A percentile compares a stretch with the other conserved stretches of the same genome.
Evolutionary conservation across 92 coral and sea anemone genomes (phyloP).

Genomic region (Parazoanthus darwini): DNA sequence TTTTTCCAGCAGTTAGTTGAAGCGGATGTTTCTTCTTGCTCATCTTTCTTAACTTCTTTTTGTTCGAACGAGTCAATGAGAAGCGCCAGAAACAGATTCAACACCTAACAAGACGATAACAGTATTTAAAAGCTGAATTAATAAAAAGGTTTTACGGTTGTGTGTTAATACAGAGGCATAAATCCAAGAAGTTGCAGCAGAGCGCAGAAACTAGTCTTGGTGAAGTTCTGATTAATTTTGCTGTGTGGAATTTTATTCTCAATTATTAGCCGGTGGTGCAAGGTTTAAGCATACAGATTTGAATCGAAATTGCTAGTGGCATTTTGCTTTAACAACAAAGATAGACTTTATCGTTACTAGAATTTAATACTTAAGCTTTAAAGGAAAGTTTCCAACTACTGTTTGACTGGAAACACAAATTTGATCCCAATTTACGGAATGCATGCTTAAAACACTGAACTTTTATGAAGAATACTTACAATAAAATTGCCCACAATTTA

Average conservation of each 20-base stretch:
- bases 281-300: too few species aligned
- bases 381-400: too few species aligned
- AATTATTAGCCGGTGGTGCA: too few species aligned
- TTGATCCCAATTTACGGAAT: too few species aligned
- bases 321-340: too few species aligned
- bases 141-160: neutral
- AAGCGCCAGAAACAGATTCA: constrained; percentile 24
- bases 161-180: neutral
- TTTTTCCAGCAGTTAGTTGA: neutral
- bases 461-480: constrained; percentile 56
- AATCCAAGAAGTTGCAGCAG: neutral
- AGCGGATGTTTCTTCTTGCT: neutral
- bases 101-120: neutral
- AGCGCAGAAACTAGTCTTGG: neutral
- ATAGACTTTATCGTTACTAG: too few species aligned
- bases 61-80: constrained; percentile 16
- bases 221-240: too few species aligned
- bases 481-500: constrained; percentile 82
- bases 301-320: too few species aligned
- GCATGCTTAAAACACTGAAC: neutral
- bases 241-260: too few species aligned
- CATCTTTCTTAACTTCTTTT: neutral
- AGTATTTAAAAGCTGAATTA: neutral
- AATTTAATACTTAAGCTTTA: too few species aligned
- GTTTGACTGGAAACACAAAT: too few species aligned